Evolutionary conservation across 2,113 vertebrate genomes (phyloP).

Genomic region (Heterochromis multidens): DNA sequence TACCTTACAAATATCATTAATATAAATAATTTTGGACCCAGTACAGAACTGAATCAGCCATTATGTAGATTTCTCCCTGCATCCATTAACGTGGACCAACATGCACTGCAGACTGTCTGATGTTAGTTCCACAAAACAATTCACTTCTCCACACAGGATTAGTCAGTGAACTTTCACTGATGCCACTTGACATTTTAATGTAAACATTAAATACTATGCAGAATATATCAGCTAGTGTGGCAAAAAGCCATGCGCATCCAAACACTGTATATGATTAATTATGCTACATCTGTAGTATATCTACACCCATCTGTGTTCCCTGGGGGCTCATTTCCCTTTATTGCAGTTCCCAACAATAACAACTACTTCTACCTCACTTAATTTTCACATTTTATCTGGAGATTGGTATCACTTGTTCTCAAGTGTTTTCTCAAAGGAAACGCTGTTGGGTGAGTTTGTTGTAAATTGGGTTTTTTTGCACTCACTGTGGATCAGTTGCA

Average conservation of each 20-base stretch:
- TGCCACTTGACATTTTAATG: neutral
- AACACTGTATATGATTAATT: neutral
- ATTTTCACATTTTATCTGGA: conserved; percentile 26
- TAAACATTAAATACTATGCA: neutral
- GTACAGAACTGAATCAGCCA: neutral
- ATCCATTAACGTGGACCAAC: neutral
- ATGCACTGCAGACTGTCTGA: neutral
- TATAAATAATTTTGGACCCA: too few species aligned
- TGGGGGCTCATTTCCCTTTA: conserved; percentile 3
- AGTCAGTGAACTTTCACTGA: neutral
- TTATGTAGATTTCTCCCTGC: neutral
- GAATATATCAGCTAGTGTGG: neutral
- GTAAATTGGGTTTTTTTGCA: neutral
- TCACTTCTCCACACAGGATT: neutral
- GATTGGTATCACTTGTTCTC: neutral
- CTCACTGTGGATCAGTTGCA: neutral
- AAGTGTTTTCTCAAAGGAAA: conserved; percentile 15
- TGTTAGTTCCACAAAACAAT: neutral
- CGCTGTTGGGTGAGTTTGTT: neutral
- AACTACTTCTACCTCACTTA: conserved; percentile 5
- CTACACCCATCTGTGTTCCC: conserved; percentile 26
- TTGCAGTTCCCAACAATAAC: neutral
- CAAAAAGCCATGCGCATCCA: neutral
- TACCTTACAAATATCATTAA: too few species aligned
- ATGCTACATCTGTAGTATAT: neutral